phyloP scores from a whole-genome alignment of 1,140 invertebrate genomes.

The Ostrea denselamellosa region DNA sequence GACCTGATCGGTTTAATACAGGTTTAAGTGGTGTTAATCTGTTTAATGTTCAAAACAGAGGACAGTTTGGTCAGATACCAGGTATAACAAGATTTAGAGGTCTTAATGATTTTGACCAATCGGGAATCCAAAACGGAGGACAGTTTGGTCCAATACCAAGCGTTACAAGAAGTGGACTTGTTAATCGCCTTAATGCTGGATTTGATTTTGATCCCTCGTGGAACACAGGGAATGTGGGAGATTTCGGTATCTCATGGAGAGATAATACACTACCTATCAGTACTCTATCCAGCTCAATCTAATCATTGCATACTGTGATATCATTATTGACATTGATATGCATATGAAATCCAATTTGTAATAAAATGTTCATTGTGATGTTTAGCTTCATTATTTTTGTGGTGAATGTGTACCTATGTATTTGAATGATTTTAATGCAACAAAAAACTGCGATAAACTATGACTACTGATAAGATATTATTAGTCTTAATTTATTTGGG shows the following conservation, averaged over 20 bases:
- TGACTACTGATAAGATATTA: no score
- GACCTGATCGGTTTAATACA: not conserved
- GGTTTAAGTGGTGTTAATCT: not conserved
- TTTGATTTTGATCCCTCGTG: constrained; percentile 21
- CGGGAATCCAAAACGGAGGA: no score
- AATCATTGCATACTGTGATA: not conserved
- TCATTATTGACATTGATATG: not conserved
- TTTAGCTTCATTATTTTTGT: no score
- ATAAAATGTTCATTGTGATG: no score
- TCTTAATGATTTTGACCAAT: no score
- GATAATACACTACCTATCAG: not conserved
- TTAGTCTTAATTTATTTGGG: no score
- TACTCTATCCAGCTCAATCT: not conserved
- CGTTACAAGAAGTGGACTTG: no score
- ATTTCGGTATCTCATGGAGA: not conserved
- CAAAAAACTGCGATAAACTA: no score
- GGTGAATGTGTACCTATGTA: no score
- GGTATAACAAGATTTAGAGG: not conserved
- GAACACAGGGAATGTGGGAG: constrained; percentile 21
- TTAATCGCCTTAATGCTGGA: not conserved
- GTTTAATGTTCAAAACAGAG: not conserved
- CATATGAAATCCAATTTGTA: not conserved
- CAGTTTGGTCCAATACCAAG: no score
- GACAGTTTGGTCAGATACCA: not conserved
- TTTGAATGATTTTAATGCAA: no score